Base-by-base conservation (phyloP, 2,888 invertebrate species). In the Invenusta paracnida region DNA sequence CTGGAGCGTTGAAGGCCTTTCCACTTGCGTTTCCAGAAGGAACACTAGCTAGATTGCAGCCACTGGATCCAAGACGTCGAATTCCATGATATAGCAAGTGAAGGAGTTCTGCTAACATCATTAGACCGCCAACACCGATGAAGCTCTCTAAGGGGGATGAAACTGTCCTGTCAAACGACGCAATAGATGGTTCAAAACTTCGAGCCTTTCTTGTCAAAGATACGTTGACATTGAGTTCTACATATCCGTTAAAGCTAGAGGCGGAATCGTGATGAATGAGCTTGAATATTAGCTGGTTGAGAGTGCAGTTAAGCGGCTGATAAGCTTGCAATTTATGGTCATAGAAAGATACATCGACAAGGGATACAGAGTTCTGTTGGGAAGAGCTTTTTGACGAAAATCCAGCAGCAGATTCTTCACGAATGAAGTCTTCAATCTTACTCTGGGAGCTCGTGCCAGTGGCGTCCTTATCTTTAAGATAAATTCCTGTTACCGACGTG, bases 1-100 rank as follows among this genome's bases (percentile, higher is more conserved):
- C 83, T 1, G 83, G 83, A 23, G 83, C 31, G 23, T 48, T 30
- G 48, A 30, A 83, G n/a, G 48, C 83, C 1, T n/a, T 30, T 48
- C 48, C 48, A 48, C 48, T 48, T 17, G 48, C 5, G 11, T 5
- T 11, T 11, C 48, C 17, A 17, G 48, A 48, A 17, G 48, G 48
- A 48, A 48, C 48, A 48, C 48, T 48, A 17, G 48, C 48, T 17
- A 48, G 48, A 48, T 48, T 48, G 17, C 48, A 48, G 2, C 31
- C 25, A 5, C 31, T 48, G 2, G 83, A 83, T 31, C 83, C 91
- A 89, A 94, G 93, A 88, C 94, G 93, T n/a, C 93, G 92, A 17
- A 93, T 92, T 88, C 96, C 95, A 1, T 96, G 95, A 92, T 95
- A 96, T 25, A 96, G 94, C 0, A 96, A 94, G 0, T 96, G 96